phyloP scores from a whole-genome alignment of 2,113 vertebrate species.

The Podarcis muralis region DNA sequence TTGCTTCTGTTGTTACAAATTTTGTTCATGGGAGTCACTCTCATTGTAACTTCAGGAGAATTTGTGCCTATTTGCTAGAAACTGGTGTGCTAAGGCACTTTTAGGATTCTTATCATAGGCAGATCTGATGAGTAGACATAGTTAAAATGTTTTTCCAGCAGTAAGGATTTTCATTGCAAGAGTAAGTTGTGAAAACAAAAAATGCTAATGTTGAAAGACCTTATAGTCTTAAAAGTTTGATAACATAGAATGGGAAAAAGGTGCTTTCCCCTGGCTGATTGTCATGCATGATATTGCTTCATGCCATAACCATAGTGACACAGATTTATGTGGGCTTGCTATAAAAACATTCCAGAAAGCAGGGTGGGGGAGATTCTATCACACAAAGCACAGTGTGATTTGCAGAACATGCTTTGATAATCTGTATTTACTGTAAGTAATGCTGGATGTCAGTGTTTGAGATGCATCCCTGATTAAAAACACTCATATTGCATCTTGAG shows the following conservation, averaged over 20 bases:
- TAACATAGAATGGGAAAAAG: slow-evolving; percentile 35
- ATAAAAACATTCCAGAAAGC: slow-evolving; percentile 55
- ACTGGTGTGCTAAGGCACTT: neutral
- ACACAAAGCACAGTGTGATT: slow-evolving; percentile 55
- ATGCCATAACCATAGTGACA: slow-evolving; percentile 65
- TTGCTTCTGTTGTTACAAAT: neutral
- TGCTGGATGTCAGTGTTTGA: slow-evolving; percentile 51
- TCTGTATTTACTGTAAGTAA: slow-evolving; percentile 54
- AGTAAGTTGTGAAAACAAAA: neutral
- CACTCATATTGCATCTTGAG: slow-evolving; percentile 40
- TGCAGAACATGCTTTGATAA: slow-evolving; percentile 51
- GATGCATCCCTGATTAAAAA: slow-evolving; percentile 44
- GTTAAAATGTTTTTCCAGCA: neutral
- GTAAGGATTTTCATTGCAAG: neutral
- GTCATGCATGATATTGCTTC: slow-evolving; percentile 59
- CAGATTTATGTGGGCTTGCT: slow-evolving; percentile 56
- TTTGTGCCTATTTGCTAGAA: neutral
- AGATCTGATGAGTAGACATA: neutral
- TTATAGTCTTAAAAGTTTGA: slow-evolving; percentile 35
- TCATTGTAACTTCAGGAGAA: neutral
- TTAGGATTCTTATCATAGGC: neutral
- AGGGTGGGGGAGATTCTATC: slow-evolving; percentile 16
- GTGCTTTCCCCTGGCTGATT: slow-evolving; percentile 55
- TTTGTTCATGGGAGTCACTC: neutral
- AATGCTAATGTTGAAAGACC: neutral